These are phyloP conservation scores for Yponomeuta plumbellus DNA, from an alignment of 2,888 invertebrate species.

Conservation along the genomic window DNA sequence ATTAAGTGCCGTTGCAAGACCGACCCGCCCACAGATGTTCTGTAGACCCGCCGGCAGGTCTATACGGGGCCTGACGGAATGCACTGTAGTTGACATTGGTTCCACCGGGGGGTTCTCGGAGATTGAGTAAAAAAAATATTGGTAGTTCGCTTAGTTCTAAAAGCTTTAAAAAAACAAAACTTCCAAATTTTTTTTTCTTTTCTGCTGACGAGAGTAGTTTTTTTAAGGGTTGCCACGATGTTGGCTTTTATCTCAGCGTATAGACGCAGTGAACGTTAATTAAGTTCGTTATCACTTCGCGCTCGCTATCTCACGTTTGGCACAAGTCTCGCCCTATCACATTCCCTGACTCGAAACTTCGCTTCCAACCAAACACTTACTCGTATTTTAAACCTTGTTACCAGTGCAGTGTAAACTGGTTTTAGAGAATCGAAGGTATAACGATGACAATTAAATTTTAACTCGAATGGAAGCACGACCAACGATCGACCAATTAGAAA, in stretches of 20 bases:
- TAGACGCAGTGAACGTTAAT: conserved; percentile 26
- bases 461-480: conserved; percentile 31
- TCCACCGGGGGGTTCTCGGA: too few relatives aligned
- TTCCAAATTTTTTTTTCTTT: conserved; percentile 29
- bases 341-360: conserved; percentile 3
- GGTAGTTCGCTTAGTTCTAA: too few relatives aligned
- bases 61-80: too few relatives aligned
- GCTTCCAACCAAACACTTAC: neutral
- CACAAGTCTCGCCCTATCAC: neutral
- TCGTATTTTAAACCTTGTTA: neutral
- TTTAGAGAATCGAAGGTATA: conserved; percentile 29
- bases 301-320: neutral
- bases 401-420: neutral
- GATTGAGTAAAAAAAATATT: too few relatives aligned
- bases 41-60: too few relatives aligned
- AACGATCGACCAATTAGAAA: conserved; percentile 57
- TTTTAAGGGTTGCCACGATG: neutral
- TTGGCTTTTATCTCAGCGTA: neutral
- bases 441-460: conserved; percentile 57
- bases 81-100: too few relatives aligned
- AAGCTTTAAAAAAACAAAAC: too few relatives aligned
- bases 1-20: too few relatives aligned
- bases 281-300: conserved; percentile 28
- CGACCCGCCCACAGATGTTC: too few relatives aligned
- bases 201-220: neutral